Percentiles rank a stretch among this genome's conserved stretches.
phyloP scores from a whole-genome alignment of 2,888 invertebrate species.

The Drosophila affinis region DNA sequence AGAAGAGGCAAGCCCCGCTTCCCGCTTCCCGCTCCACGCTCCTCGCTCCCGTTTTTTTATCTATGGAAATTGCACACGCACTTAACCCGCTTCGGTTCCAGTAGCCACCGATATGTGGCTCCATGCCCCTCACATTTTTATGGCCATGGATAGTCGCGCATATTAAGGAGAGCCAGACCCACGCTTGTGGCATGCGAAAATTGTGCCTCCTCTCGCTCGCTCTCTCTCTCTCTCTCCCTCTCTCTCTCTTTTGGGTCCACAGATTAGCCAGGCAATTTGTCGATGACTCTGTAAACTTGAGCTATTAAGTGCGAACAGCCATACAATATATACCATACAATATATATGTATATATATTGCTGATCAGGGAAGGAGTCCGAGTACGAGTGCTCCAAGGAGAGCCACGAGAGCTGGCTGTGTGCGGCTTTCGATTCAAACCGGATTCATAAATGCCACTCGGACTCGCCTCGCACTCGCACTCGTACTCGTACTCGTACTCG shows the following conservation, averaged over 20 bases:
- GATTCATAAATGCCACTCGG: slow-evolving; percentile 54
- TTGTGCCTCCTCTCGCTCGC: slow-evolving; percentile 16
- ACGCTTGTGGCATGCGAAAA: slow-evolving; percentile 46
- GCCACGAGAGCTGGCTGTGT: slow-evolving; percentile 1
- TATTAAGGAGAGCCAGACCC: slow-evolving; percentile 29
- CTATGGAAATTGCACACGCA: slow-evolving; percentile 78
- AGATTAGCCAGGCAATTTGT: slow-evolving; percentile 76
- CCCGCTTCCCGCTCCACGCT: neutral
- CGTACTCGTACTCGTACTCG: neutral
- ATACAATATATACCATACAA: slow-evolving; percentile 34
- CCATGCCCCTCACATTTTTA: slow-evolving; percentile 22
- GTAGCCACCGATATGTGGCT: slow-evolving; percentile 29
- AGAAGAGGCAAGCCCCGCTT: slow-evolving; percentile 1
- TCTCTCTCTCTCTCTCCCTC: neutral
- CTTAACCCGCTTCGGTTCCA: slow-evolving; percentile 73
- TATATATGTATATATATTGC: slow-evolving; percentile 48
- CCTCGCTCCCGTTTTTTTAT: slow-evolving; percentile 48
- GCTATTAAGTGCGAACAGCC: slow-evolving; percentile 77
- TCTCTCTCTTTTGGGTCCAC: neutral
- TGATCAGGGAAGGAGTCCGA: slow-evolving; percentile 17
- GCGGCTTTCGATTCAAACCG: slow-evolving; percentile 71
- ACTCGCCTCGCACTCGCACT: neutral
- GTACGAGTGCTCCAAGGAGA: slow-evolving; percentile 15
- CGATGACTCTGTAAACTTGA: slow-evolving; percentile 77
- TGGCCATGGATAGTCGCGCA: slow-evolving; percentile 32